phyloP scores from a whole-genome alignment of 2,797 vertebrate genomes.

The Leuciscus waleckii region DNA sequence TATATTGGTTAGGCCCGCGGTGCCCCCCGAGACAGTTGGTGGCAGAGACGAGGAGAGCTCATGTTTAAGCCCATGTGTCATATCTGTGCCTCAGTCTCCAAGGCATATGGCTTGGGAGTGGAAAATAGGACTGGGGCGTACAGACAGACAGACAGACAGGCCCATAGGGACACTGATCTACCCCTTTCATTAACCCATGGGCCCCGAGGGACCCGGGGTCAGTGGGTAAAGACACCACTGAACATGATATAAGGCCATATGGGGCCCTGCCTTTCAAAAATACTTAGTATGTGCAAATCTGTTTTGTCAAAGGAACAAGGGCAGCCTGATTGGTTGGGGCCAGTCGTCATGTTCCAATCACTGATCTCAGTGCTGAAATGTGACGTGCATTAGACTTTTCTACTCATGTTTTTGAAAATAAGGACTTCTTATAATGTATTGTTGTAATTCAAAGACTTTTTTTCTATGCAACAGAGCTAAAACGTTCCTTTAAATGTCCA shows the following conservation, averaged over 20 bases:
- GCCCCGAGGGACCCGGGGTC: constrained; percentile 16
- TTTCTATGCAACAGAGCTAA: not conserved
- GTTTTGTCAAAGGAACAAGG: constrained; percentile 17
- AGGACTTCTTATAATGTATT: not conserved
- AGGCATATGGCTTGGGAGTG: constrained; percentile 47
- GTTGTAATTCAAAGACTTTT: not conserved
- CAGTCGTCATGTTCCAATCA: not conserved
- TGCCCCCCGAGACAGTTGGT: constrained; percentile 51
- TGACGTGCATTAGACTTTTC: not conserved
- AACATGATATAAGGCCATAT: constrained; percentile 47
- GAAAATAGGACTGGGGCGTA: constrained; percentile 23
- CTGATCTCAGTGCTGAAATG: not conserved
- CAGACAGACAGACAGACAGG: constrained; percentile 40
- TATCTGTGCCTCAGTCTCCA: constrained; percentile 20
- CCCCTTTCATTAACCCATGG: constrained; percentile 51
- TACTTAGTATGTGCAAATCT: constrained; percentile 45
- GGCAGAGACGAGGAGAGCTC: constrained; percentile 34
- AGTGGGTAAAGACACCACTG: constrained; percentile 44
- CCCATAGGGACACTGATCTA: constrained; percentile 35
- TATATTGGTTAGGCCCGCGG: constrained; percentile 31
- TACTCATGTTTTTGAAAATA: not conserved
- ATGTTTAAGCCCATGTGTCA: constrained; percentile 49
- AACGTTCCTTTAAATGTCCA: too few relatives aligned
- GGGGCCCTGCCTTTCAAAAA: constrained; percentile 39
- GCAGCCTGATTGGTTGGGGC: constrained; percentile 16